Base-by-base conservation (phyloP, 2,797 vertebrate genomes). In the Alauda arvensis region DNA sequence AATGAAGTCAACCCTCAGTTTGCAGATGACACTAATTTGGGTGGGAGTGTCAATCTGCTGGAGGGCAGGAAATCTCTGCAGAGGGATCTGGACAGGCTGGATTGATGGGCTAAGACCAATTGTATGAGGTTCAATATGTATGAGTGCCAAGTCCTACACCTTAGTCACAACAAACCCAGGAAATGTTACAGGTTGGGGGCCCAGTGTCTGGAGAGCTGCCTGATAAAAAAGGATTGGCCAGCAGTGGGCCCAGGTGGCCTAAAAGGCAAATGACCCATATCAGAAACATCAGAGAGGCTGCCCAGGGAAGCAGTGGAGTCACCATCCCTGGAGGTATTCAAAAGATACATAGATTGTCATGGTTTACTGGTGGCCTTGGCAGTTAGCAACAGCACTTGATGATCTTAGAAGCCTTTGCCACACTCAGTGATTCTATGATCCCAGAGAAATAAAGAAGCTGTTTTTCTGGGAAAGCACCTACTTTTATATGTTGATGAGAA, bases 391-490 rank as follows among this genome's bases (percentile, higher is more conserved):
- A 46, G 4, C 56, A 46, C 40, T 52, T 17, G 14, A 46, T n/a
- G 56, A 25, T 57, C 26, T 37, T 29, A 21, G 7, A 42, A 26
- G 14, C 12, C 10, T 57, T 79, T 46, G 51, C 29, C 37, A 78
- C 9, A 18, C 6, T 5, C 10, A 56, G 10, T 5, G 12, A 31
- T 63, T 46, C 42, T 42, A 2, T 34, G 25, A 68, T 18, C 8
- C 3, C n/a, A 91, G 45, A 71, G 40, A 83, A 62, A 59, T 74
- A 91, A 87, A 77, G 42, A 63, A 68, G 6, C 23, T 81, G 39
- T 82, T 93, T 83, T 91, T 69, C 53, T 79, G 82, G 59, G 65
- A 83, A 79, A 89, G 12, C 19, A 67, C 25, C 42, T 85, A 31
- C 48, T 83, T 86, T 83, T 61, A 82, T 72, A 62, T 49, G 77